A percentile compares a stretch with the other conserved stretches of the same genome.
Conservation (phyloP, 1,140 invertebrate genomes). For the Euschistus heros region DNA sequence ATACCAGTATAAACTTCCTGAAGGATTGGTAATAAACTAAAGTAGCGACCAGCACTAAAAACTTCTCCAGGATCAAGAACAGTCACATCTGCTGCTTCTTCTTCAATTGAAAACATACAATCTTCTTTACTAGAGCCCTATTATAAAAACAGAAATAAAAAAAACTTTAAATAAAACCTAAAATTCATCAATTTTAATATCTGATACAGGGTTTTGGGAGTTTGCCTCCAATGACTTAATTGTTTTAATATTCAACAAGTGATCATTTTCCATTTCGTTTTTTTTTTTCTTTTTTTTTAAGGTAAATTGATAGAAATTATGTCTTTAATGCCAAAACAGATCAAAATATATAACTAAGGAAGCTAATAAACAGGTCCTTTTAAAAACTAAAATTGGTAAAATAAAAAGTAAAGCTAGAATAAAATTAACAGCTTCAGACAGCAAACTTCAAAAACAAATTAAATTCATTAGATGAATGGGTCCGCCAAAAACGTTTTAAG, state of each 20-base stretch:
- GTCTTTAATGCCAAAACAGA: neutral
- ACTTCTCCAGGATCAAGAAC: conserved; percentile 85
- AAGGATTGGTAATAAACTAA: conserved; percentile 83
- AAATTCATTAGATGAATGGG: too few relatives aligned
- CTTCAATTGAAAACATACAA: conserved; percentile 66
- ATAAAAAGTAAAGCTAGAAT: too few relatives aligned
- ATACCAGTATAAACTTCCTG: conserved; percentile 51
- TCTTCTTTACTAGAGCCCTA: conserved; percentile 66
- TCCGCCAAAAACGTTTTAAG: too few relatives aligned
- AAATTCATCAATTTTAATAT: neutral
- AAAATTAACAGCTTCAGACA: too few relatives aligned
- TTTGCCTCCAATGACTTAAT: neutral
- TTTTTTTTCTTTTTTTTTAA: too few relatives aligned
- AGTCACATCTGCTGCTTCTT: conserved; percentile 70
- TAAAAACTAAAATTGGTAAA: too few relatives aligned
- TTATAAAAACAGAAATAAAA: conserved; percentile 28
- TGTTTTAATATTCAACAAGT: neutral
- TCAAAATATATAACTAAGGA: neutral
- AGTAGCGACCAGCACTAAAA: conserved; percentile 81
- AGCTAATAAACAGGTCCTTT: neutral
- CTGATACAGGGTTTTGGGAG: neutral
- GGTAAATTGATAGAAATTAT: neutral
- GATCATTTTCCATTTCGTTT: too few relatives aligned
- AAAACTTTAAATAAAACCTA: neutral
- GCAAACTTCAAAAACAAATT: too few relatives aligned